Base-by-base conservation (phyloP, 1,140 invertebrate species). In the Nephila pilipes region DNA sequence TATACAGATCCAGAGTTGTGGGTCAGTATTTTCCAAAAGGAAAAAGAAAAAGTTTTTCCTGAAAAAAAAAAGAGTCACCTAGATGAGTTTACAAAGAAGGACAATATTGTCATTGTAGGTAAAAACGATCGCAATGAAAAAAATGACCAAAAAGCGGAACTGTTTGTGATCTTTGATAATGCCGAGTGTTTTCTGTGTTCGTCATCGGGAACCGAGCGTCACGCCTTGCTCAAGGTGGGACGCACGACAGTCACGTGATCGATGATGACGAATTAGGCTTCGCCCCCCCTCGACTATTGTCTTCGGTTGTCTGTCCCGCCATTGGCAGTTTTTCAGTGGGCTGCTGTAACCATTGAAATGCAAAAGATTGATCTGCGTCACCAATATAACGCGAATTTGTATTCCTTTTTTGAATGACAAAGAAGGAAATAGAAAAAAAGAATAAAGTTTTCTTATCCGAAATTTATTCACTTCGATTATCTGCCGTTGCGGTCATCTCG, bases 121-220 rank as follows among this genome's bases (percentile, higher is more conserved):
- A 75, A 36, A 75, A 75, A 69, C 54, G 32, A 63, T 38, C 20
- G 83, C 18, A 63, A 54, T 46, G n/a, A 46, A 36, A 46, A 88
- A 88, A 88, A 88, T 22, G 16, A 25, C 22, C 18, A 32, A 29
- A 55, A 75, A 92, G 25, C 81, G 90, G 90, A 92, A 92, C 90
- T 92, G 90, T 92, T 92, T 92, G 90, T 75, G 90, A 92, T 92
- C 58, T 85, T 92, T 65, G 90, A 92, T 92, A 92, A 92, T 92
- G 81, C 36, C 88, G 58, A 38, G 90, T 92, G 90, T 92, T 85
- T 92, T 85, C 81, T 75, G 36, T 69, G 90, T 69, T 92, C 90
- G 90, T 92, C 90, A 85, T 69, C 75, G 57, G 58, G 89, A 32
- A 12, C 54, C 38, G 6, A 18, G 20, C 65, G 91, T 93, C 91